phyloP scores from a whole-genome alignment of 2,888 invertebrate genomes.

The Pyralis farinalis region DNA sequence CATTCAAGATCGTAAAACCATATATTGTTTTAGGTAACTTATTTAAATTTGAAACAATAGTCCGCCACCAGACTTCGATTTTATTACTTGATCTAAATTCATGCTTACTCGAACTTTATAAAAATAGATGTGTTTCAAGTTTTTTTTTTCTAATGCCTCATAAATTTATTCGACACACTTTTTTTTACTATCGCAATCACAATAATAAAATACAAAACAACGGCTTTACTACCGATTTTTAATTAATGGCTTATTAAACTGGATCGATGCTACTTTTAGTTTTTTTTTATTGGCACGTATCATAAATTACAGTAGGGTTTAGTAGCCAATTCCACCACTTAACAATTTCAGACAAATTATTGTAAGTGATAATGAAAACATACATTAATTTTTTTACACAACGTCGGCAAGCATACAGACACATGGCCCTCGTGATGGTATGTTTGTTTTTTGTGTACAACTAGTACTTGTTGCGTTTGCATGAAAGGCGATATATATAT shows the following conservation, averaged over 20 bases:
- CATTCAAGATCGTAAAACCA: background rate
- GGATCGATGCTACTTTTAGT: background rate
- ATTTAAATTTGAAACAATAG: background rate
- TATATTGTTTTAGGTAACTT: background rate
- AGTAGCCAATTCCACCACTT: background rate
- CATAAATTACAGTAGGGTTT: background rate
- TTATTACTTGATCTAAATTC: background rate
- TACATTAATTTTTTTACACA: too few species aligned
- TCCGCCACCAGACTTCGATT: background rate
- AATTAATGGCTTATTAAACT: constrained; percentile 11
- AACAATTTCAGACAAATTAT: background rate
- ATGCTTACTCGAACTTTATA: background rate
- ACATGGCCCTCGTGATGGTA: too few species aligned
- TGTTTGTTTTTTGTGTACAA: too few species aligned
- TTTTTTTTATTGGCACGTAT: background rate
- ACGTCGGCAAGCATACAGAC: too few species aligned
- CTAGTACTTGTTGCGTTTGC: too few species aligned
- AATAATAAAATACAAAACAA: constrained; percentile 18
- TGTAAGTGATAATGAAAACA: too few species aligned
- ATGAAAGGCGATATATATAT: too few species aligned
- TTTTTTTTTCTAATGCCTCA: background rate
- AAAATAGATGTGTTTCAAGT: background rate
- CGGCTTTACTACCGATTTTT: constrained; percentile 11
- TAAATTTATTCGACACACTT: constrained; percentile 5
- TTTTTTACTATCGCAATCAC: constrained; percentile 5